These are phyloP conservation scores for Suricata suricatta DNA, from an alignment of 2,113 vertebrate genomes.

Conservation along the genomic window DNA sequence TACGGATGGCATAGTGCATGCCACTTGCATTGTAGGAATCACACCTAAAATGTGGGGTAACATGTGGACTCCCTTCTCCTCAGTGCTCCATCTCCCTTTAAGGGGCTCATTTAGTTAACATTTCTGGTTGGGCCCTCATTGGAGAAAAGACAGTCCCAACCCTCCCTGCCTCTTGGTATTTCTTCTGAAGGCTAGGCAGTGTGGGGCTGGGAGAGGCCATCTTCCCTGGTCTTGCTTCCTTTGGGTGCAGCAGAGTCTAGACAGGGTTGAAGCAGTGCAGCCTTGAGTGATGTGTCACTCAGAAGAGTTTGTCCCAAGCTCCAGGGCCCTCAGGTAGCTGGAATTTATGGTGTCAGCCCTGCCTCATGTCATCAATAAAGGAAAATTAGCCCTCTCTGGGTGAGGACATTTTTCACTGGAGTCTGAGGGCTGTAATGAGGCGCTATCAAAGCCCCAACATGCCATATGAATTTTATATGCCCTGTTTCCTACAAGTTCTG, in stretches of 20 bases:
- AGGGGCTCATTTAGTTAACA: not conserved
- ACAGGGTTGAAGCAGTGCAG: not conserved
- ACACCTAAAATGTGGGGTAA: not conserved
- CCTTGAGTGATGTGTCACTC: not conserved
- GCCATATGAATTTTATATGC: constrained; percentile 87
- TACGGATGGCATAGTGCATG: not conserved
- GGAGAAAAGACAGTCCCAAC: not conserved
- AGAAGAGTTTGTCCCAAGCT: not conserved
- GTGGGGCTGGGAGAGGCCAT: not conserved
- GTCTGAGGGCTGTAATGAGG: constrained; percentile 83
- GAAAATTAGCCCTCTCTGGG: constrained; percentile 83
- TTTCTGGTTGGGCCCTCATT: not conserved
- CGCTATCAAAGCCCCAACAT: constrained; percentile 85
- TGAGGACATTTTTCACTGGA: constrained; percentile 85
- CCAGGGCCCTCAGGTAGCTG: constrained; percentile 55
- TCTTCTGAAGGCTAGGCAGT: not conserved
- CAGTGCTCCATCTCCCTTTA: not conserved
- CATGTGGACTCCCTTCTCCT: not conserved
- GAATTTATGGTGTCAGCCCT: constrained; percentile 79
- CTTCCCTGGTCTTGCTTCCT: not conserved
- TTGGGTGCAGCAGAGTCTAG: not conserved
- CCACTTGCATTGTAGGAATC: not conserved
- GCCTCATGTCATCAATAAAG: constrained; percentile 82
- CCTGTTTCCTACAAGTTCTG: constrained; percentile 88
- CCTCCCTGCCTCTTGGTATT: not conserved